Percentiles rank a stretch among this genome's conserved stretches.
Evolutionary conservation across 2,888 invertebrate genomes (phyloP).

Genomic region (Scrobipalpa atriplicella): DNA sequence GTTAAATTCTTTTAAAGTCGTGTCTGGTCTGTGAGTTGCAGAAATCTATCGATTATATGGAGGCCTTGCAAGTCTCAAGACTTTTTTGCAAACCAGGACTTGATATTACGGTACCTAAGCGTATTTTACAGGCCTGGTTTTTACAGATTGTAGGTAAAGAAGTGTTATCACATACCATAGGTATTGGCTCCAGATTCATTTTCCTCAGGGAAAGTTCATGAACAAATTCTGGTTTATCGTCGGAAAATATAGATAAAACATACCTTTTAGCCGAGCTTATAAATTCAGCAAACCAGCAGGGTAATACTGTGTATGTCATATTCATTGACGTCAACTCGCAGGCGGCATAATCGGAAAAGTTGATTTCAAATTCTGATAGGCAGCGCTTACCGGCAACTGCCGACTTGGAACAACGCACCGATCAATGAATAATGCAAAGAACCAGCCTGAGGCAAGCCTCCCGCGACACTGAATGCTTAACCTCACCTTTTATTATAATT

Average conservation of each 20-base stretch:
- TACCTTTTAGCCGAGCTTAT: not conserved
- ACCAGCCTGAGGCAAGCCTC: constrained; percentile 47
- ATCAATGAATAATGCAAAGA: constrained; percentile 75
- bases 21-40: too few species aligned
- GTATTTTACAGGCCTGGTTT: too few species aligned
- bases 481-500: constrained; percentile 60
- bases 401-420: constrained; percentile 38
- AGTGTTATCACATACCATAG: too few species aligned
- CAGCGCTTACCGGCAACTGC: constrained; percentile 41
- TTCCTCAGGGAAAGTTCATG: too few species aligned
- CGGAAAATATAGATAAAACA: too few species aligned
- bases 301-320: constrained; percentile 10
- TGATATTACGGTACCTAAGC: too few species aligned
- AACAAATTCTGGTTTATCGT: too few species aligned
- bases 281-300: not conserved
- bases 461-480: constrained; percentile 62
- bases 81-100: too few species aligned
- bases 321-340: constrained; percentile 47
- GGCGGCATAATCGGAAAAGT: constrained; percentile 40
- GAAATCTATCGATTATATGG: too few species aligned
- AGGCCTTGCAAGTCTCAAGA: too few species aligned
- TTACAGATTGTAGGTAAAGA: too few species aligned
- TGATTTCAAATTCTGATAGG: constrained; percentile 64
- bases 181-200: too few species aligned
- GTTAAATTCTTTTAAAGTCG: not conserved